These are phyloP conservation scores for Calephelis nemesis DNA, from an alignment of 1,140 invertebrate genomes.

Conservation along the genomic window DNA sequence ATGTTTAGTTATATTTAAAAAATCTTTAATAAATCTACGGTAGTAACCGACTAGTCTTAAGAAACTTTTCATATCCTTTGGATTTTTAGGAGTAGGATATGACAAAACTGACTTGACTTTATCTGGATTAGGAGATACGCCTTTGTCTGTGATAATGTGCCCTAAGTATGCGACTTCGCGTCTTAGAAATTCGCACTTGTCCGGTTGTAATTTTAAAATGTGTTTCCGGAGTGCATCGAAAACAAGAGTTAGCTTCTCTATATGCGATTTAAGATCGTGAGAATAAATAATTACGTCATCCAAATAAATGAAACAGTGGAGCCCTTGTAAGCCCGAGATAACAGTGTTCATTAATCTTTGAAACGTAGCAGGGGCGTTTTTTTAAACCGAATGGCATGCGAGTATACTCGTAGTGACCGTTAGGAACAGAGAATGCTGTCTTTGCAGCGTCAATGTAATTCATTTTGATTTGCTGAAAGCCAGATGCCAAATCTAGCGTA, in stretches of 20 bases:
- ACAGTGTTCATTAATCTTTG: background rate
- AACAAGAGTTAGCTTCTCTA: background rate
- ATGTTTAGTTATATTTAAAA: too few relatives aligned
- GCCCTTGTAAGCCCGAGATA: background rate
- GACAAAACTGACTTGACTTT: too few relatives aligned
- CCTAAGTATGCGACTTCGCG: background rate
- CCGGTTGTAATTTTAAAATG: background rate
- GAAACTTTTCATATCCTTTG: too few relatives aligned
- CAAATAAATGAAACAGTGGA: constrained; percentile 1
- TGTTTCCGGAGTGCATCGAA: background rate
- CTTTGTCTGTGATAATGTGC: background rate
- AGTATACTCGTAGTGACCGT: background rate
- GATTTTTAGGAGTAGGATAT: too few relatives aligned
- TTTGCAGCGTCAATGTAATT: background rate
- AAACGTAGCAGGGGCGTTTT: background rate
- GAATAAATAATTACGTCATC: background rate
- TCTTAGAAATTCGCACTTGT: background rate
- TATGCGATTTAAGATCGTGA: background rate
- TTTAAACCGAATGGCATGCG: background rate
- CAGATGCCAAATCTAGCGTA: background rate
- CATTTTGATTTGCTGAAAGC: background rate
- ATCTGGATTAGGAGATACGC: background rate
- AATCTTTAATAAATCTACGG: too few relatives aligned
- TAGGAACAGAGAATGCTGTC: background rate
- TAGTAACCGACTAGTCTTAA: too few relatives aligned